A percentile compares a stretch with the other conserved stretches of the same genome.
phyloP scores from a whole-genome alignment of 1,140 invertebrate genomes.

The Amyelois transitella region DNA sequence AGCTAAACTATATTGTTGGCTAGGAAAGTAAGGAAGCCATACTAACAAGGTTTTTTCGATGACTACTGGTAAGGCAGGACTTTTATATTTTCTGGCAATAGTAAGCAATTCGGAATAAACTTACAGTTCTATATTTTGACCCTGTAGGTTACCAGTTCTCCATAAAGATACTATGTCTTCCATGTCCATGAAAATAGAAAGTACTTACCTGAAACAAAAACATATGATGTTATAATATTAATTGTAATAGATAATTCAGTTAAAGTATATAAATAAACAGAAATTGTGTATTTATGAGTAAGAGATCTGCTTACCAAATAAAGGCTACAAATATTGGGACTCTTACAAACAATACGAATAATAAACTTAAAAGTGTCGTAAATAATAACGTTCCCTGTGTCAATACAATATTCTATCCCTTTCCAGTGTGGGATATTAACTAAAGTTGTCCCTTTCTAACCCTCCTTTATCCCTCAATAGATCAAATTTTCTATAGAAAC shows the following conservation, averaged over 20 bases:
- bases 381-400: neutral
- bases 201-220: neutral
- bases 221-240: neutral
- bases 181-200: neutral
- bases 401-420: conserved; percentile 1
- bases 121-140: too few species aligned
- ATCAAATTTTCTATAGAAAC: conserved; percentile 29
- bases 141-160: neutral
- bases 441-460: conserved; percentile 10
- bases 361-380: neutral
- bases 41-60: too few species aligned
- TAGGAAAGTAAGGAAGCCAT: too few species aligned
- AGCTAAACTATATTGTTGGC: too few species aligned
- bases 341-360: neutral
- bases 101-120: too few species aligned
- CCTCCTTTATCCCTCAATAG: conserved; percentile 23
- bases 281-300: too few species aligned
- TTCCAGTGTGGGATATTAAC: neutral
- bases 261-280: too few species aligned
- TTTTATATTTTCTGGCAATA: too few species aligned
- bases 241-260: neutral
- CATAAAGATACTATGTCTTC: too few species aligned
- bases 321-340: neutral
- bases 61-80: too few species aligned
- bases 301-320: too few species aligned